Evolutionary conservation across 1,140 invertebrate species (phyloP), one percentile per base, ranked within the genome.

Genomic region (Coptotermes formosanus): DNA sequence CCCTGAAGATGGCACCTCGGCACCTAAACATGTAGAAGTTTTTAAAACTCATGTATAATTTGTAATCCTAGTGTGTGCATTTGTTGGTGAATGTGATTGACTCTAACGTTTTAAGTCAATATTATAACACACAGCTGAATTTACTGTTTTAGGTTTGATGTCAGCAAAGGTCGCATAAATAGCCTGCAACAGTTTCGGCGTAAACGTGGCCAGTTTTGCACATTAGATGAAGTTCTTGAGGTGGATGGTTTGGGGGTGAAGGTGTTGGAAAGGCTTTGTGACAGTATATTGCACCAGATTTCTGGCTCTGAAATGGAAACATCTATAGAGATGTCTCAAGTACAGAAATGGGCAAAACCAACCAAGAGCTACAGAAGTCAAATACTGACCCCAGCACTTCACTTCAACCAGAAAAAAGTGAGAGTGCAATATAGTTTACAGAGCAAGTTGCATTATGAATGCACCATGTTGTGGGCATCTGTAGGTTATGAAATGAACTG

Each of bases 201-300:
- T n/a, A 44, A 83, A 52, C 43, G n/a, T 43, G 82, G 82, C 82
- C 43, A 83, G 16, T 83, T 83, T 43, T n/a, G 48, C 82, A 83
- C 43, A 44, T 83, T 83, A 52, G 82, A 83, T 83, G 25, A 43
- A 16, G 82, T 83, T 83, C 82, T 83, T 52, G 48, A 83, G 16
- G 43, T 83, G 82, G 48, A 83, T 45, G 48, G 43, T 30, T 83
- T 83, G 25, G 82, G 82, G 11, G 32, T 83, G 11, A 44, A 83
- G 25, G 48, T 83, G 6, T 25, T 83, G 82, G 43, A 44, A 12
- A 83, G 16, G 43, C 82, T 83, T 23, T 83, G 82, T 83, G 43
- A 83, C 82, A 83, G 82, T 32, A 83, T 83, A 44, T 52, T 83
- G n/a, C 30, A 75, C 9, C 64, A 75, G 6, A 75, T 75, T 25